These are phyloP conservation scores for Coreoperca whiteheadi DNA, from an alignment of 2,113 vertebrate genomes.

Conservation along the genomic window DNA sequence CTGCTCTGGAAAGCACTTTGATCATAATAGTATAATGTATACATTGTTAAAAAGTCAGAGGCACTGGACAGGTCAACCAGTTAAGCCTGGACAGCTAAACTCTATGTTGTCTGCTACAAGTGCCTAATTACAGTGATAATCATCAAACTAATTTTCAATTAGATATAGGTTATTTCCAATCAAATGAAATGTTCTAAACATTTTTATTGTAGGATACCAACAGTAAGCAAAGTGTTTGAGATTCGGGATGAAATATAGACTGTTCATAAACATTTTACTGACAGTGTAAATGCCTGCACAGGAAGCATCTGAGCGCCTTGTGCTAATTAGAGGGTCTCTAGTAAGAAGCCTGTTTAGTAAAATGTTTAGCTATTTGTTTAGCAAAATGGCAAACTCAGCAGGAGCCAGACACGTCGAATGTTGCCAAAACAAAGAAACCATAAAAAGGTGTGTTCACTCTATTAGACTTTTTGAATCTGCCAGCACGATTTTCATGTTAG, in stretches of 20 bases:
- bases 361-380: conserved; percentile 13
- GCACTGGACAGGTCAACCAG: background rate
- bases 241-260: background rate
- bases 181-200: background rate
- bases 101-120: background rate
- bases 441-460: conserved; percentile 64
- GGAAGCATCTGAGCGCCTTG: conserved; percentile 19
- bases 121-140: background rate
- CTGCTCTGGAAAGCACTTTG: background rate
- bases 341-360: conserved; percentile 15
- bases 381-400: conserved; percentile 34
- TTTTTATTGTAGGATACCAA: background rate
- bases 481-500: background rate
- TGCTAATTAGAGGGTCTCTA: conserved; percentile 42
- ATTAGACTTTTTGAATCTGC: background rate
- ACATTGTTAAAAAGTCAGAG: background rate
- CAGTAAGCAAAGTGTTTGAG: conserved; percentile 14
- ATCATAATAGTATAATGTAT: background rate
- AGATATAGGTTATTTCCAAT: background rate
- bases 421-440: conserved; percentile 15
- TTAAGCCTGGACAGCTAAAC: background rate
- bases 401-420: conserved; percentile 34
- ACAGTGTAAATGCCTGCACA: conserved; percentile 36
- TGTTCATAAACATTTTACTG: conserved; percentile 42
- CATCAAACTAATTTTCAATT: background rate